These are phyloP conservation scores for Sycophila texana DNA, from an alignment of 2,888 invertebrate genomes.

Conservation along the genomic window DNA sequence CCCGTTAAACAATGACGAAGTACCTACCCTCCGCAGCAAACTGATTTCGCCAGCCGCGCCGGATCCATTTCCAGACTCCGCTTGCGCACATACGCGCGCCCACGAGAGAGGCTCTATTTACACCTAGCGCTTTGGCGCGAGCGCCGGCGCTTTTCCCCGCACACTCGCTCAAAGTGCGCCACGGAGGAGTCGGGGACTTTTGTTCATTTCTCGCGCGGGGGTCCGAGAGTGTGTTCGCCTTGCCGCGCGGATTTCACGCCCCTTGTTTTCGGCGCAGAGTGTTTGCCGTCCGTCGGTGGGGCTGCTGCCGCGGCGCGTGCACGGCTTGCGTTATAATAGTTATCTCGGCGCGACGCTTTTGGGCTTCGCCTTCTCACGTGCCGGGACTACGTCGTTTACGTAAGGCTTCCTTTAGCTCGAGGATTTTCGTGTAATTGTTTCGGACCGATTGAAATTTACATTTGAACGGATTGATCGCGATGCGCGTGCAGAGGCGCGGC, in stretches of 20 bases:
- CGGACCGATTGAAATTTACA: too few relatives aligned
- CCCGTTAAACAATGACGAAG: conserved; percentile 72
- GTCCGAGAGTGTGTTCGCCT: conserved; percentile 12
- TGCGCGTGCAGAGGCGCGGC: neutral
- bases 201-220: conserved; percentile 16
- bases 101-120: conserved; percentile 43
- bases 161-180: conserved; percentile 33
- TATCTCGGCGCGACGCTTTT: too few relatives aligned
- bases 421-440: neutral
- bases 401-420: too few relatives aligned
- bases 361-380: too few relatives aligned
- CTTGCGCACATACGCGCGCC: conserved; percentile 17
- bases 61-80: conserved; percentile 46
- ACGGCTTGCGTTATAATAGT: conserved; percentile 4
- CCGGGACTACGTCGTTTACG: too few relatives aligned
- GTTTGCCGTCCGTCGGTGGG: neutral
- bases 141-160: neutral
- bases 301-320: neutral
- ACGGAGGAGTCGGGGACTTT: conserved; percentile 30
- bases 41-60: conserved; percentile 62
- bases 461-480: too few relatives aligned
- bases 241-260: conserved; percentile 16
- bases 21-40: conserved; percentile 58
- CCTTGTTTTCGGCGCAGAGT: conserved; percentile 28
- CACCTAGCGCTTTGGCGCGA: conserved; percentile 43